Evolutionary conservation across 2,113 vertebrate genomes (phyloP), one percentile per base, ranked within the genome.

Genomic region (Nannospalax galili): DNA sequence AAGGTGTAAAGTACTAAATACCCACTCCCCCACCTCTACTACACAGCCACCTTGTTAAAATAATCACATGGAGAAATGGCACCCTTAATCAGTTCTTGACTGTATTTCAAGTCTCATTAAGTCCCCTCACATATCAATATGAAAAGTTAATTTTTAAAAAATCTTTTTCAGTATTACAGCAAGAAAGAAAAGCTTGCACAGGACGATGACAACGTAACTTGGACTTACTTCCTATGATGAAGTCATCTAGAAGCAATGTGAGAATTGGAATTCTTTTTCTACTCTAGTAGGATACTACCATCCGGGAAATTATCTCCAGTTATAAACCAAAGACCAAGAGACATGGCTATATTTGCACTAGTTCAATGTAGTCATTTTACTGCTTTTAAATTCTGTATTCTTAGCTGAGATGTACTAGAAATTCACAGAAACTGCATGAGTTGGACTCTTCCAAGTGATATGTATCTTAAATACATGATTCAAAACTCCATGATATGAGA

Each of bases 1-100:
- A 97, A 64, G 87, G 97, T 95, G 92, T 82, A n/a, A 91, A 65
- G 86, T 12, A 96, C 77, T 92, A 60, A 96, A 80, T 30, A 52
- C 2, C 14, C 56, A 58, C 24, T 78, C 32, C 84, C 9, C n/a
- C 86, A 52, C 48, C 48, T 52, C 48, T 11, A 52, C 48, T 52
- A 52, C 12, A 84, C n/a, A 81, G 65, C 1, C n/a, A 78, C 5
- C 2, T 10, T 82, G 52, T 82, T 22, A 40, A 85, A 87, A 82
- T 75, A 90, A 90, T 22, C 69, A 70, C 19, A 64, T 28, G 26
- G 20, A 4, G 70, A 86, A 86, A 70, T 52, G 22, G 77, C 64
- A 14, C 30, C 37, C 8, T 42, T 65, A 75, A 84, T 95, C 20
- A 79, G 45, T 88, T 91, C 73, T 73, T 91, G 32, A 9, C 11